A percentile compares a stretch with the other conserved stretches of the same genome.
phyloP scores from a whole-genome alignment of 2,113 vertebrate species.

The Meriones unguiculatus region DNA sequence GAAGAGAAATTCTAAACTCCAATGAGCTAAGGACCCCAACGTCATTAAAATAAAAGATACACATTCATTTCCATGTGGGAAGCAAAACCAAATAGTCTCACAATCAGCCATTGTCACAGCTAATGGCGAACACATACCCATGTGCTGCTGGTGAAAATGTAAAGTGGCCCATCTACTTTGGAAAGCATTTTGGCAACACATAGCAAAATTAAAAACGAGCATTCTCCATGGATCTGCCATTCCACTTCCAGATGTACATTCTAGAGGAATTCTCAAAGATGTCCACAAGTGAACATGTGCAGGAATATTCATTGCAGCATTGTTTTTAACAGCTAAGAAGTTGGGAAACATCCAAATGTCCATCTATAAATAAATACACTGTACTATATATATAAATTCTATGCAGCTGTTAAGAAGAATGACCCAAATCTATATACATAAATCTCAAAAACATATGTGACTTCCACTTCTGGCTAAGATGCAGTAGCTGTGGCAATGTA shows the following conservation, averaged over 20 bases:
- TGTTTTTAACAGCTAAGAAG: constrained; percentile 36
- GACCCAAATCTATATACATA: constrained; percentile 17
- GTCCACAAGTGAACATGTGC: not conserved
- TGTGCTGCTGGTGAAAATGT: not conserved
- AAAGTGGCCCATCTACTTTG: not conserved
- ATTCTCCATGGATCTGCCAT: not conserved
- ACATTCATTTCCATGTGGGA: not conserved
- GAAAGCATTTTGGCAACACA: constrained; percentile 18
- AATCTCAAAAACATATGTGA: constrained; percentile 62
- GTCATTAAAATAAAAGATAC: not conserved
- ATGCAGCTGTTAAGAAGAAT: constrained; percentile 63
- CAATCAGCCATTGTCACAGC: not conserved
- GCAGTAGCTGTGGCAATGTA: constrained; percentile 8
- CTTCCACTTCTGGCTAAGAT: constrained; percentile 42
- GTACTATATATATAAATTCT: constrained; percentile 3
- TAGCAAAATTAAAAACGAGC: not conserved
- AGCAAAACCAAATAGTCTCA: not conserved
- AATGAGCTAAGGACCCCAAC: not conserved
- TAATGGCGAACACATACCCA: not conserved
- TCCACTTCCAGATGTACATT: constrained; percentile 55
- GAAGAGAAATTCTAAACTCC: not conserved
- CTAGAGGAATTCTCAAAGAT: constrained; percentile 32
- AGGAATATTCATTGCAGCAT: not conserved
- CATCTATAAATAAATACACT: constrained; percentile 65
- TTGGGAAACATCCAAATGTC: constrained; percentile 48